These are phyloP conservation scores for Siniperca knerii DNA, from an alignment of 2,113 vertebrate species.

Conservation along the genomic window DNA sequence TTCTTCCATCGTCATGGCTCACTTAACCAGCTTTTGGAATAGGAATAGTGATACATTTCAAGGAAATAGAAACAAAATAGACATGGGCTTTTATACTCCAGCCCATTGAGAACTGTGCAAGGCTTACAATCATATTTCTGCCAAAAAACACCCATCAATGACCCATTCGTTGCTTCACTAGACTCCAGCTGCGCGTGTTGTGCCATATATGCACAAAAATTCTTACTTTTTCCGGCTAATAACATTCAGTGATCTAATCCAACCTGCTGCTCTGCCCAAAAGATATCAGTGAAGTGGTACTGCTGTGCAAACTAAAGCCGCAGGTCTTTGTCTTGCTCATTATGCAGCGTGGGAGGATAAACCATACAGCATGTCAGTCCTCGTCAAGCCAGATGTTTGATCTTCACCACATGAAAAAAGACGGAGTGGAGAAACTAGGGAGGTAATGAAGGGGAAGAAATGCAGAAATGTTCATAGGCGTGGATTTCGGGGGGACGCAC, in stretches of 20 bases:
- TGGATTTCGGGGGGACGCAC: too few species aligned
- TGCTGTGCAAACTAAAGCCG: not conserved
- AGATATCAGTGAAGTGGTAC: not conserved
- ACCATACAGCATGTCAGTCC: not conserved
- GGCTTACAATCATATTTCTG: not conserved
- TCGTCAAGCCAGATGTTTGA: conserved; percentile 27
- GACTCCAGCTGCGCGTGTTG: not conserved
- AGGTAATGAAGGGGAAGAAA: conserved; percentile 13
- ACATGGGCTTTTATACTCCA: not conserved
- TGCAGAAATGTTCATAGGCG: not conserved
- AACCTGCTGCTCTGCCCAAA: not conserved
- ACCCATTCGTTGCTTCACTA: too few species aligned
- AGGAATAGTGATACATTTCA: conserved; percentile 3
- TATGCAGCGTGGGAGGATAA: not conserved
- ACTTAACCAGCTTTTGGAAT: not conserved
- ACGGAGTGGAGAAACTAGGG: not conserved
- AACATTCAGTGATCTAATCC: not conserved
- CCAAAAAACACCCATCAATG: not conserved
- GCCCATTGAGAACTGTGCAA: not conserved
- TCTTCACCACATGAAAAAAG: conserved; percentile 4
- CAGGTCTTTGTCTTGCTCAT: not conserved
- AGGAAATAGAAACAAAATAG: not conserved
- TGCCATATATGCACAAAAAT: not conserved
- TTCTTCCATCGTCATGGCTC: not conserved
- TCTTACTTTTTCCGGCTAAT: not conserved